Conservation (phyloP, 2,888 invertebrate species). For the Salpingus planirostris region DNA sequence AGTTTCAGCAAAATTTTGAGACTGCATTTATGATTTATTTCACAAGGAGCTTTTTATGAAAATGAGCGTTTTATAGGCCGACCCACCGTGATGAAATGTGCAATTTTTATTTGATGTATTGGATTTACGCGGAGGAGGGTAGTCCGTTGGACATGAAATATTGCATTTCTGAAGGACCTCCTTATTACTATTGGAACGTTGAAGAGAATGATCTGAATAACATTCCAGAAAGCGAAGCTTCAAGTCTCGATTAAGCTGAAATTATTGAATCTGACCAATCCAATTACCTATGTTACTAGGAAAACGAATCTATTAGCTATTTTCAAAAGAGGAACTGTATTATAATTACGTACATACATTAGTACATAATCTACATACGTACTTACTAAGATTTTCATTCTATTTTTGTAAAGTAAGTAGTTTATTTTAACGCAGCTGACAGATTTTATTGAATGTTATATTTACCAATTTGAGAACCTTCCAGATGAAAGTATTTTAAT, state of each 20-base stretch:
- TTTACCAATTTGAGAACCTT: no score
- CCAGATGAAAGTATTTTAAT: no score
- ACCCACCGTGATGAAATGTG: constrained; percentile 92
- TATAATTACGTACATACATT: constrained; percentile 10
- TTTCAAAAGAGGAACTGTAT: constrained; percentile 2
- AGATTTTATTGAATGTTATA: no score
- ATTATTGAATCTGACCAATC: constrained; percentile 11
- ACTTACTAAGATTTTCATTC: no score
- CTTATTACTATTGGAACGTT: constrained; percentile 71
- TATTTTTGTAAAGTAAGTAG: no score
- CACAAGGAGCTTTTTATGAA: no score
- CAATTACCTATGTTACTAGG: constrained; percentile 2
- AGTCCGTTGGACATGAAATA: constrained; percentile 69
- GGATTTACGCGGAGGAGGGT: constrained; percentile 72
- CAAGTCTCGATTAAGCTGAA: constrained; percentile 45
- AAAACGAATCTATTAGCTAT: background rate
- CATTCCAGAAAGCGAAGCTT: constrained; percentile 68
- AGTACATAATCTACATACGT: no score
- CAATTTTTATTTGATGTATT: constrained; percentile 92
- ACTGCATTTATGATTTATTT: constrained; percentile 2
- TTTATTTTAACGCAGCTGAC: no score
- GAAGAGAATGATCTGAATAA: constrained; percentile 56
- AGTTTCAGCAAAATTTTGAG: no score
- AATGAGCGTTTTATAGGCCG: constrained; percentile 45
- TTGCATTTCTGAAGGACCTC: constrained; percentile 79